phyloP scores from a whole-genome alignment of 2,888 invertebrate species.

The Drosophila quinaria region DNA sequence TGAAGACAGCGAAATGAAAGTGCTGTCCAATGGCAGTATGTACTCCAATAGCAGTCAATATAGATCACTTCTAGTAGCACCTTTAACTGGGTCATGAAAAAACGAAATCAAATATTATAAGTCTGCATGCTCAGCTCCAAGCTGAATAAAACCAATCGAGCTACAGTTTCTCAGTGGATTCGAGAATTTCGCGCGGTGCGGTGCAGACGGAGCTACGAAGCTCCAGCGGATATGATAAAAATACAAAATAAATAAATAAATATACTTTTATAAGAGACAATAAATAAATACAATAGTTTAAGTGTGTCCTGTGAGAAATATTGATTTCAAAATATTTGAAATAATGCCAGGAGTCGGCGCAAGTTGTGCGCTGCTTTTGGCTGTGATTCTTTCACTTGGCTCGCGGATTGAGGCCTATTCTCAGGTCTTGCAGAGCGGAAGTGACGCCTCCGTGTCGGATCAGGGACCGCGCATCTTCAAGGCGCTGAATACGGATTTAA shows the following conservation, averaged over 20 bases:
- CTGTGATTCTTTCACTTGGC: conserved; percentile 22
- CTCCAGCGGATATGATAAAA: conserved; percentile 58
- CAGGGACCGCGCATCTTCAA: conserved; percentile 83
- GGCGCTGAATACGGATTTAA: conserved; percentile 83
- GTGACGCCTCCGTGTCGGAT: conserved; percentile 28
- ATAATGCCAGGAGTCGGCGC: conserved; percentile 52
- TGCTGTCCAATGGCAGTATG: conserved; percentile 51
- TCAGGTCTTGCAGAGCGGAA: conserved; percentile 74
- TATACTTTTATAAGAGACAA: background rate
- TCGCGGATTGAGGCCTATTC: conserved; percentile 67
- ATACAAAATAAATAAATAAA: conserved; percentile 1
- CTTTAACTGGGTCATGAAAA: conserved; percentile 74
- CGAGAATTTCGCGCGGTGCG: conserved; percentile 55
- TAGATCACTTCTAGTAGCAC: conserved; percentile 80
- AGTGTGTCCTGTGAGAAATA: conserved; percentile 48
- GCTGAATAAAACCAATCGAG: conserved; percentile 67
- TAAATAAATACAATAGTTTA: background rate
- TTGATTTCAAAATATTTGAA: background rate
- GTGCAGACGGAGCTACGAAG: conserved; percentile 42
- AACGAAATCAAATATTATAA: conserved; percentile 69
- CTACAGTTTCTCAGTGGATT: conserved; percentile 46
- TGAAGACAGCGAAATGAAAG: conserved; percentile 71
- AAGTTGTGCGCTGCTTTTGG: conserved; percentile 45
- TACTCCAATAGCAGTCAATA: conserved; percentile 37
- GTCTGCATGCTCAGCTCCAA: conserved; percentile 2